Percentiles rank a stretch among this genome's conserved stretches.
phyloP scores from a whole-genome alignment of 2,888 invertebrate species.

The Athripsodes cinereus region DNA sequence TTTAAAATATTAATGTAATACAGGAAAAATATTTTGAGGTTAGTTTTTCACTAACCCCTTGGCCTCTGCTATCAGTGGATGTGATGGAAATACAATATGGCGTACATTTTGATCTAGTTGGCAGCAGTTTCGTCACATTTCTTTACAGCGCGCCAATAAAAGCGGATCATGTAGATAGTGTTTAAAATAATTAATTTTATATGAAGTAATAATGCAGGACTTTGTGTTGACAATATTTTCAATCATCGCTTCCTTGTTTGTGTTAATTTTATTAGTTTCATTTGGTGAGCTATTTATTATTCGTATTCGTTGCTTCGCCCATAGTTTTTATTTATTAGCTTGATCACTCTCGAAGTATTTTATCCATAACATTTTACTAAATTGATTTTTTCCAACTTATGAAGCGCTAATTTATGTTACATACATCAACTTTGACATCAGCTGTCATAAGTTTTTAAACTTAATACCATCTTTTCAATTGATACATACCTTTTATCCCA shows the following conservation, averaged over 20 bases:
- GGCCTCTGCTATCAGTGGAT: neutral
- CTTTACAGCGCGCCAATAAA: constrained; percentile 7
- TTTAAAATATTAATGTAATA: no score
- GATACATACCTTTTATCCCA: no score
- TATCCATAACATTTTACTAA: no score
- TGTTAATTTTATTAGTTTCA: constrained; percentile 22
- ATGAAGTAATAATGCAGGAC: constrained; percentile 20
- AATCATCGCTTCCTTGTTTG: constrained; percentile 17
- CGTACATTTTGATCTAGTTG: constrained; percentile 9
- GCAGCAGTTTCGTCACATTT: constrained; percentile 4
- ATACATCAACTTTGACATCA: no score
- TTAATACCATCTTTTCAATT: no score
- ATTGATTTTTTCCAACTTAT: no score
- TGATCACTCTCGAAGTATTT: no score
- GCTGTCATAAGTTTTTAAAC: no score
- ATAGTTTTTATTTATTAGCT: neutral
- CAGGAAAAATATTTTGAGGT: constrained; percentile 2
- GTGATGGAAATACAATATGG: constrained; percentile 3
- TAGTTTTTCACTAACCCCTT: neutral
- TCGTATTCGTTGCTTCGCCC: no score
- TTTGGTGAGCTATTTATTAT: constrained; percentile 20
- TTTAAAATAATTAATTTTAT: neutral
- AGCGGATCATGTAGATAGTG: neutral
- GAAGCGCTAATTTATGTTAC: no score
- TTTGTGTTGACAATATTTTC: constrained; percentile 21